Percentiles rank a stretch among this genome's conserved stretches.
Conservation (phyloP, 1,140 invertebrate genomes). For the Papilio helenus region DNA sequence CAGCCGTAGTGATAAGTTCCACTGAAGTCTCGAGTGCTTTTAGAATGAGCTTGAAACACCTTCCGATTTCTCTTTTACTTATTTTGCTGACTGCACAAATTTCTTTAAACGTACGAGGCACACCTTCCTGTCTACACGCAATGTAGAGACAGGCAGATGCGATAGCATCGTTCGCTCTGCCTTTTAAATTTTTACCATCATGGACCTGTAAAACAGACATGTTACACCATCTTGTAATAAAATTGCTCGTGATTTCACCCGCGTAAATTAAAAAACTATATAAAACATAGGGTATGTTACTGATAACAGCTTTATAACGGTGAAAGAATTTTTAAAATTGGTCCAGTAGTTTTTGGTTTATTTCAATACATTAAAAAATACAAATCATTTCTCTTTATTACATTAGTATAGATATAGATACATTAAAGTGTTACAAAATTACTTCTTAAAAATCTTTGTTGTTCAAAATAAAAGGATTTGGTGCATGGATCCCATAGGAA, state of each 20-base stretch:
- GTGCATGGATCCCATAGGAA: no score
- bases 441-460: not conserved
- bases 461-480: not conserved
- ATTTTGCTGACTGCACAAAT: slow-evolving; percentile 99
- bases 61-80: slow-evolving; percentile 99
- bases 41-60: slow-evolving; percentile 83
- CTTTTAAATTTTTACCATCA: slow-evolving; percentile 97
- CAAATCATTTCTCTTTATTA: no score
- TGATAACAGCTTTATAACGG: no score
- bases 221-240: not conserved
- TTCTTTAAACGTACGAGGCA: slow-evolving; percentile 99
- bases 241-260: no score
- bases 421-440: not conserved
- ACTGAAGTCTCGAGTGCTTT: slow-evolving; percentile 95
- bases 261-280: not conserved
- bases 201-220: slow-evolving; percentile 86
- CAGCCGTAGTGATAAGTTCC: slow-evolving; percentile 98
- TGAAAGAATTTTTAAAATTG: no score
- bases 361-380: no score
- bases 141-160: slow-evolving; percentile 99
- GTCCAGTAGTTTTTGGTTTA: no score
- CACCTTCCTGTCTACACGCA: slow-evolving; percentile 98
- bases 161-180: slow-evolving; percentile 98
- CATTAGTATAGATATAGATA: no score
- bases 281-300: no score